Conservation (phyloP, 2,888 invertebrate species). For the Limnephilus marmoratus region DNA sequence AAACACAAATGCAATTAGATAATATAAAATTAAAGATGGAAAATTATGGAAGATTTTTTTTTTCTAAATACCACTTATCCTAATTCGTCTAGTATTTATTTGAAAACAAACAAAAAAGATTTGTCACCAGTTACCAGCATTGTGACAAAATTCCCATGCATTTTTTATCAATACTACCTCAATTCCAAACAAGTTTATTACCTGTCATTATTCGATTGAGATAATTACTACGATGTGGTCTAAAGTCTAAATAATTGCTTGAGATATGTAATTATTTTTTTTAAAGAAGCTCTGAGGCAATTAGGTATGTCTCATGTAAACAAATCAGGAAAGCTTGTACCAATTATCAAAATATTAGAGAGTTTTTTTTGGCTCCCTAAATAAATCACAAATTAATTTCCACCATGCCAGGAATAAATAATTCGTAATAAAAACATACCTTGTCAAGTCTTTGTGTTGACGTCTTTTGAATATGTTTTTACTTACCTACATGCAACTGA, state of each 20-base stretch:
- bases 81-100: neutral
- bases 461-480: neutral
- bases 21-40: neutral
- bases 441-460: neutral
- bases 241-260: neutral
- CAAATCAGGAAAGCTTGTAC: slow-evolving; percentile 7
- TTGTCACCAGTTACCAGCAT: slow-evolving; percentile 22
- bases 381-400: neutral
- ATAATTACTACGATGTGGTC: slow-evolving; percentile 26
- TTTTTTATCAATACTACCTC: slow-evolving; percentile 40
- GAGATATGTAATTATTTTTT: slow-evolving; percentile 36
- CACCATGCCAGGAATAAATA: neutral
- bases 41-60: neutral
- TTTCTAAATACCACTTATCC: neutral
- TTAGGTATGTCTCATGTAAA: slow-evolving; percentile 24
- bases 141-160: slow-evolving; percentile 23
- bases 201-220: slow-evolving; percentile 18
- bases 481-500: too few relatives aligned
- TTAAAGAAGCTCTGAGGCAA: slow-evolving; percentile 27
- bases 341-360: neutral
- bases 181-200: neutral
- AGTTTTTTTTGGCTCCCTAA: slow-evolving; percentile 4
- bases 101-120: neutral
- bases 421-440: neutral
- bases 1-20: neutral